Evolutionary conservation across 2,888 invertebrate genomes (phyloP), one percentile per base, ranked within the genome.

Genomic region (Amiota communis): DNA sequence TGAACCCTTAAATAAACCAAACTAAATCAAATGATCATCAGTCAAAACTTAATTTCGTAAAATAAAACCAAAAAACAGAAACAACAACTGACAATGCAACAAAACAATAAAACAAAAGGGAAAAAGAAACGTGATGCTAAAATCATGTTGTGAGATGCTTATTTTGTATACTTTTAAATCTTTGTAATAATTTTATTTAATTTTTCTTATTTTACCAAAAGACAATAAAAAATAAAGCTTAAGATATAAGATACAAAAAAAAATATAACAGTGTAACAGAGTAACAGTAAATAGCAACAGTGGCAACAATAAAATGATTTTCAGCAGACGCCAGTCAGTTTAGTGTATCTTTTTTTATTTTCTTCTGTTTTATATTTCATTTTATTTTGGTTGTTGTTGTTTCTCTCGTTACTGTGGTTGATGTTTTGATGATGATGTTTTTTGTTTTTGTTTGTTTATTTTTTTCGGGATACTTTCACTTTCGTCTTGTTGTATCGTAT

Each of bases 91-190:
- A 70, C 0, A 17, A 61, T 12, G 36, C 10, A 57, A 63, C 1
- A 12, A 12, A 23, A 13, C 11, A 46, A 10, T 8, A 59, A n/a
- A 59, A 12, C 46, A 36, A 36, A 23, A 46, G 46, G 4, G 82
- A 84, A 72, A 83, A 80, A 81, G 84, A 82, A 84, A 82, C 82
- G 82, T 82, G 82, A 82, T 78, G 83, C 84, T 75, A 75, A 82
- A 79, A 82, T 81, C 80, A 79, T 80, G 77, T 78, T 78, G 79
- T 70, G 15, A 70, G 68, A 23, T 23, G 36, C 3, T 36, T 73
- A 72, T 75, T 72, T 78, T 75, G 72, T 77, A 84, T 81, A 36
- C 6, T 36, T 36, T 36, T 36, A 81, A 84, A 84, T 79, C 79
- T 84, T 76, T 81, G 77, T 78, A 78, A 75, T 78, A 71, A 76